Evolutionary conservation across 2,797 vertebrate genomes (phyloP).

Genomic region (Lacerta agilis): DNA sequence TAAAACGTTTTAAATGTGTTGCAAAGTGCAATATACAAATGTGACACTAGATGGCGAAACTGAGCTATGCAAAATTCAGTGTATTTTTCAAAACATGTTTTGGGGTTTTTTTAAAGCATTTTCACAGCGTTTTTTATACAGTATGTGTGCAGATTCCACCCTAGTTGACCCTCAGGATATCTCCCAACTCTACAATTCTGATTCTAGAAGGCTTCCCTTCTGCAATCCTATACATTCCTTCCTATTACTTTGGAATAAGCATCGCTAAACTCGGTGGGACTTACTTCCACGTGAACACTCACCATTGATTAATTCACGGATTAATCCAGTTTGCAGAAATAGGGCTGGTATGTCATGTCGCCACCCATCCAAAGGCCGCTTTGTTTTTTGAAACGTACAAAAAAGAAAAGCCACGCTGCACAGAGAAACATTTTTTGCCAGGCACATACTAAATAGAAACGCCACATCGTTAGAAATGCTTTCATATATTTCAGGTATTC

Average conservation of each 20-base stretch:
- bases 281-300: not conserved
- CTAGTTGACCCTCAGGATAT: no score
- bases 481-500: slow-evolving; percentile 64
- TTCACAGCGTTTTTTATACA: no score
- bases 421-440: slow-evolving; percentile 32
- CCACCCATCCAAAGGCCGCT: slow-evolving; percentile 42
- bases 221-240: not conserved
- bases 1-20: no score
- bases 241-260: not conserved
- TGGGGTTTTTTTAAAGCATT: no score
- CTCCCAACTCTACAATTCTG: no score
- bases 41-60: no score
- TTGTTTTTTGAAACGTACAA: slow-evolving; percentile 39
- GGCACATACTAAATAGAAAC: slow-evolving; percentile 46
- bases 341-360: slow-evolving; percentile 39
- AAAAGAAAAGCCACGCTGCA: slow-evolving; percentile 7
- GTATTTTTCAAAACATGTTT: no score
- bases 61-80: no score
- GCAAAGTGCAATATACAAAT: no score
- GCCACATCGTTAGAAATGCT: slow-evolving; percentile 34
- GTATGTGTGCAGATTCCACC: no score
- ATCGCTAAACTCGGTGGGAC: not conserved
- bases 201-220: no score
- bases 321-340: slow-evolving; percentile 17
- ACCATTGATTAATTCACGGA: not conserved